Conservation (phyloP, 2,888 invertebrate species). For the Calameuta idolon region DNA sequence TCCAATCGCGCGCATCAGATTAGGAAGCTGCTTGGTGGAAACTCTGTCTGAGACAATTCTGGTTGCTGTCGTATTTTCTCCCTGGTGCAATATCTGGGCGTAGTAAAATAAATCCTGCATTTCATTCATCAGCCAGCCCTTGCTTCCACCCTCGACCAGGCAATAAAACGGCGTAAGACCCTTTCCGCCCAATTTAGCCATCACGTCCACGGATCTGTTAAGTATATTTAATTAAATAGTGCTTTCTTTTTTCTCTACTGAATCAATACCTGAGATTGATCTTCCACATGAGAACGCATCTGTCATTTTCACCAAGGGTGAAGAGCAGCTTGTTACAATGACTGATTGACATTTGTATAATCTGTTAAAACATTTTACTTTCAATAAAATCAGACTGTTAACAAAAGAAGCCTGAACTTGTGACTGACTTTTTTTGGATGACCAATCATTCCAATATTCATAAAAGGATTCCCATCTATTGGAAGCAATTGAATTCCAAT, state of each 20-base stretch:
- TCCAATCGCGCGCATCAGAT: conserved; percentile 80
- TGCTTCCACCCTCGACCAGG: conserved; percentile 77
- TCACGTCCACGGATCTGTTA: conserved; percentile 69
- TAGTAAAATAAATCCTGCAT: conserved; percentile 83
- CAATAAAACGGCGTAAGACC: conserved; percentile 78
- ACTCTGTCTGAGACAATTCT: conserved; percentile 74
- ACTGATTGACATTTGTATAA: conserved; percentile 64
- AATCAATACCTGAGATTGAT: conserved; percentile 68
- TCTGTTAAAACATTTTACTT: conserved; percentile 45
- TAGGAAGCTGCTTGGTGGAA: conserved; percentile 76
- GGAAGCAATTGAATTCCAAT: conserved; percentile 79
- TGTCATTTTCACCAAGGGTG: conserved; percentile 70
- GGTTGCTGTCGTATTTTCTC: conserved; percentile 75
- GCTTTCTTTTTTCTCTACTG: background rate
- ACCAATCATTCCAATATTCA: conserved; percentile 73
- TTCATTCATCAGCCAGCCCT: conserved; percentile 79
- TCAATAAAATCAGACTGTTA: background rate
- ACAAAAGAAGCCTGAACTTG: background rate
- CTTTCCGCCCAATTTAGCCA: conserved; percentile 69
- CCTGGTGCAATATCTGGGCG: conserved; percentile 80
- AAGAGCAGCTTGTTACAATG: conserved; percentile 70
- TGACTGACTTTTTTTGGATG: conserved; percentile 74
- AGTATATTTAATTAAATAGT: background rate
- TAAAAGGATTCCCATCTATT: conserved; percentile 81
- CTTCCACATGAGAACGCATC: conserved; percentile 72